phyloP scores from a whole-genome alignment of 2,888 invertebrate species.

The Serripes groenlandicus region DNA sequence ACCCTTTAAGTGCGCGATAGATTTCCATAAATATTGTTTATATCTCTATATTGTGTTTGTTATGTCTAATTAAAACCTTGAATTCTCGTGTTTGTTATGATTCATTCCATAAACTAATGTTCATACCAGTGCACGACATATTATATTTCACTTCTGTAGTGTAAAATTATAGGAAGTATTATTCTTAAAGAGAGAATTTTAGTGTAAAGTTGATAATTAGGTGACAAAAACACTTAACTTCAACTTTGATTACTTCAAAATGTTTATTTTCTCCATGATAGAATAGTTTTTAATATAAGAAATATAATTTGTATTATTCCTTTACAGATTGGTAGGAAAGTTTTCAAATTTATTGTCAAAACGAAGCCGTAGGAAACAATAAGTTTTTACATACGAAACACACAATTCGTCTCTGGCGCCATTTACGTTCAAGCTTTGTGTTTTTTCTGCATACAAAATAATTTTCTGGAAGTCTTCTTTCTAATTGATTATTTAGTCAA shows the following conservation, averaged over 20 bases:
- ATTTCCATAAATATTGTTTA: conserved; percentile 40
- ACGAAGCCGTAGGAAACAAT: conserved; percentile 5
- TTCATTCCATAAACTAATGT: neutral
- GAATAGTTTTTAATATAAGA: conserved; percentile 5
- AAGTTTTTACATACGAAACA: conserved; percentile 58
- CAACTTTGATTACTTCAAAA: conserved; percentile 39
- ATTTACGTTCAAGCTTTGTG: conserved; percentile 33
- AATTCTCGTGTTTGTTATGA: neutral
- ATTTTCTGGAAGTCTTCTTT: no score
- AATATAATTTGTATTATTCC: conserved; percentile 52
- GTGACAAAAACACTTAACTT: conserved; percentile 41
- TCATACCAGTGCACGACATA: conserved; percentile 34
- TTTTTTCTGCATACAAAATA: neutral
- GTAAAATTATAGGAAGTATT: neutral
- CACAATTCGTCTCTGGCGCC: conserved; percentile 51
- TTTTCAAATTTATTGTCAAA: neutral
- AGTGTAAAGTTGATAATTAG: conserved; percentile 45
- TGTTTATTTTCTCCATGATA: neutral
- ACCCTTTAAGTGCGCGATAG: conserved; percentile 60
- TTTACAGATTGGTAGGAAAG: conserved; percentile 28
- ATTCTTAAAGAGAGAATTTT: conserved; percentile 28
- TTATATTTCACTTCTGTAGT: conserved; percentile 37
- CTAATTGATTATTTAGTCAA: neutral
- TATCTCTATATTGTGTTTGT: conserved; percentile 68
- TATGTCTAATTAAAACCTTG: conserved; percentile 34